Evolutionary conservation across 2,888 invertebrate species (phyloP).

Genomic region (Hecatera dysodea): DNA sequence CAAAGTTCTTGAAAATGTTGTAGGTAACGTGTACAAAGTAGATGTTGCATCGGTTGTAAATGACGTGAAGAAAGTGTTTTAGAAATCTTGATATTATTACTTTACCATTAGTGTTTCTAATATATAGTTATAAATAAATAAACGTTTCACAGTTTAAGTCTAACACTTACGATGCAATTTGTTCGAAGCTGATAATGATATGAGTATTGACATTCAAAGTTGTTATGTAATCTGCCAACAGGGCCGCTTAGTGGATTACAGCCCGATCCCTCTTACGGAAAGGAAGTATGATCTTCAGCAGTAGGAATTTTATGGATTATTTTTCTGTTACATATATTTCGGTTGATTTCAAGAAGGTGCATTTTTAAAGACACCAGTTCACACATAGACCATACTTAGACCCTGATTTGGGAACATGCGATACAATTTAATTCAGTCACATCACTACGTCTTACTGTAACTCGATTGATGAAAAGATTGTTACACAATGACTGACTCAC

Average conservation of each 20-base stretch:
- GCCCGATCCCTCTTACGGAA: not conserved
- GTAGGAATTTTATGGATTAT: too few species aligned
- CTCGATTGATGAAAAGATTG: constrained; percentile 9
- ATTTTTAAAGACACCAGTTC: not conserved
- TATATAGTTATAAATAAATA: constrained; percentile 24
- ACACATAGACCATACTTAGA: not conserved
- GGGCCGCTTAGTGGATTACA: not conserved
- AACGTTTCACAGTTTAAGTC: not conserved
- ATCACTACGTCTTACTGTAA: constrained; percentile 8
- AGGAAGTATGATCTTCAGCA: too few species aligned
- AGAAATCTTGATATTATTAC: constrained; percentile 37
- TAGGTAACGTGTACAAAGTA: constrained; percentile 9
- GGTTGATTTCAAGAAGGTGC: not conserved
- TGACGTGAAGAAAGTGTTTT: constrained; percentile 41
- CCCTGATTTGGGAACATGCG: not conserved
- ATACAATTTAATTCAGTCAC: constrained; percentile 11
- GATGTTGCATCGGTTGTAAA: constrained; percentile 15
- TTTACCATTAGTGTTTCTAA: constrained; percentile 29
- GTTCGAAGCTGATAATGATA: not conserved
- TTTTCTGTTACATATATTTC: not conserved
- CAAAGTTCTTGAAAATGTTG: constrained; percentile 33
- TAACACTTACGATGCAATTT: not conserved
- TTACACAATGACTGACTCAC: constrained; percentile 52
- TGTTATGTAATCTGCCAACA: not conserved
- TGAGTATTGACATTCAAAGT: not conserved